Percentiles rank a stretch among this genome's conserved stretches.
These are phyloP conservation scores for Syngnathus floridae DNA, from an alignment of 2,113 vertebrate species.

Conservation along the genomic window DNA sequence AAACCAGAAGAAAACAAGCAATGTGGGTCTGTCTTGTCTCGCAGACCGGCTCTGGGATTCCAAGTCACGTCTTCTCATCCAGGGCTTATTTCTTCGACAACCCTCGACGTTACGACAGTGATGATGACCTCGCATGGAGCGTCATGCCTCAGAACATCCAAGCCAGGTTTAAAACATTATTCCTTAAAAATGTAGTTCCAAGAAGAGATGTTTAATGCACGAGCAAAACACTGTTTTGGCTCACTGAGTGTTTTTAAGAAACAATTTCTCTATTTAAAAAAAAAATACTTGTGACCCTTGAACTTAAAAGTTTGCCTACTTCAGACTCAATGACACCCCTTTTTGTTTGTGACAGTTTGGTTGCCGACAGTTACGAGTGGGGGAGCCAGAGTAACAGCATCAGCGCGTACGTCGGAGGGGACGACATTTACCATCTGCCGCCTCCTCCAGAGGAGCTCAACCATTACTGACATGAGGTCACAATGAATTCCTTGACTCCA, in stretches of 20 bases:
- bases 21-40: neutral
- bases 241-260: no score
- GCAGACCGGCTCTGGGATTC: slow-evolving; percentile 79
- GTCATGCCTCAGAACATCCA: slow-evolving; percentile 83
- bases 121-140: slow-evolving; percentile 91
- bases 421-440: slow-evolving; percentile 65
- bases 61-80: slow-evolving; percentile 83
- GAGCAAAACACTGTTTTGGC: no score
- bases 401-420: slow-evolving; percentile 74
- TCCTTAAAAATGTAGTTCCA: neutral
- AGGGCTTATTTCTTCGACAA: slow-evolving; percentile 96
- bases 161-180: slow-evolving; percentile 74
- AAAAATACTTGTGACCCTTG: no score
- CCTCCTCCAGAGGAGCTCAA: slow-evolving; percentile 71
- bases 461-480: slow-evolving; percentile 58
- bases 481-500: neutral
- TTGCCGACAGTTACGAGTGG: slow-evolving; percentile 85
- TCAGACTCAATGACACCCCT: neutral
- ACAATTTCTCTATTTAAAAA: no score
- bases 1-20: neutral
- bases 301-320: no score
- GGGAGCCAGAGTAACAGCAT: slow-evolving; percentile 80
- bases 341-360: slow-evolving; percentile 66
- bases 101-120: slow-evolving; percentile 91
- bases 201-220: neutral